Evolutionary conservation across 2,888 invertebrate genomes (phyloP).

Genomic region (Junonia oenone): DNA sequence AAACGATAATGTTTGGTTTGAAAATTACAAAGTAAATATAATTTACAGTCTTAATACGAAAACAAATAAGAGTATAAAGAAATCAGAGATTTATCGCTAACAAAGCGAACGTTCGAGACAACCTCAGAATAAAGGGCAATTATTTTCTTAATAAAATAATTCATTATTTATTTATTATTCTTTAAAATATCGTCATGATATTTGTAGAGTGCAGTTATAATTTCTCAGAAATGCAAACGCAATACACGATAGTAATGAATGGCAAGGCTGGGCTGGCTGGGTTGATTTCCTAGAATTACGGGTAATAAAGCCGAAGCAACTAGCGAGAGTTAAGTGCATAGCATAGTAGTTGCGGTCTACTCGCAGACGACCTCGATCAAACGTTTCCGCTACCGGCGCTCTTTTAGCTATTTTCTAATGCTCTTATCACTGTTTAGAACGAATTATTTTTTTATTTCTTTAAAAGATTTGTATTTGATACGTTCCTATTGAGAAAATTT

Average conservation of each 20-base stretch:
- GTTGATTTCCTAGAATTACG: constrained; percentile 20
- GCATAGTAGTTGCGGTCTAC: constrained; percentile 20
- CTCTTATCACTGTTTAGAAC: background rate
- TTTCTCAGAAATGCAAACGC: constrained; percentile 1
- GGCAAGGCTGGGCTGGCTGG: constrained; percentile 7
- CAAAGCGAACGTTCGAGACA: background rate
- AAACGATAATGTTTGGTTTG: background rate
- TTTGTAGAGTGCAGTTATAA: background rate
- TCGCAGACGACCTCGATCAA: constrained; percentile 23
- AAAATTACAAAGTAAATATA: background rate
- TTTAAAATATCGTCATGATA: background rate
- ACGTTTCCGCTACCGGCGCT: constrained; percentile 21
- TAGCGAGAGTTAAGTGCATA: constrained; percentile 24
- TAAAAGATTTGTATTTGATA: background rate
- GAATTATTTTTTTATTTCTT: background rate
- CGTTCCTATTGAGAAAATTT: background rate
- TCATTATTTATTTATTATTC: no score
- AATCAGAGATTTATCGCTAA: background rate
- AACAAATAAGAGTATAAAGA: background rate
- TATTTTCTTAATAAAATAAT: background rate
- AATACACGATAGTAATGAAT: constrained; percentile 5
- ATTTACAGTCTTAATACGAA: background rate
- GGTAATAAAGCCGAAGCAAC: constrained; percentile 17
- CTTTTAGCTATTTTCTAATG: constrained; percentile 7
- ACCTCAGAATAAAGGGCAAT: no score